A percentile compares a stretch with the other conserved stretches of the same genome.
These are phyloP conservation scores for Tetheella fluctuosa DNA, from an alignment of 2,888 invertebrate species.

Conservation along the genomic window DNA sequence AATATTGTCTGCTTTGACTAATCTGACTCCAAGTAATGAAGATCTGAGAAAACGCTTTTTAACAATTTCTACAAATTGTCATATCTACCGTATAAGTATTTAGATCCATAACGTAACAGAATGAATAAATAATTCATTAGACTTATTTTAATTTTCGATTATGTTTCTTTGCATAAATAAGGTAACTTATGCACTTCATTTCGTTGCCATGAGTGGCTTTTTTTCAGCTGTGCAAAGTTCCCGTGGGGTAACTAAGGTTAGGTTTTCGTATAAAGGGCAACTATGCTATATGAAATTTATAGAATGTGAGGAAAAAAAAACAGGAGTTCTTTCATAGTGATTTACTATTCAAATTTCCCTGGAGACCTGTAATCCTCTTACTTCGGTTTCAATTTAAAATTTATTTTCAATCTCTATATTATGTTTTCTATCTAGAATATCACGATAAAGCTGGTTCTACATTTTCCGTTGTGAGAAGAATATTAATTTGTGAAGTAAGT, in stretches of 20 bases:
- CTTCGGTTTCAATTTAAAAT: slow-evolving; percentile 52
- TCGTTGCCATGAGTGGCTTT: not conserved
- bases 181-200: not conserved
- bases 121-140: no score
- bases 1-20: not conserved
- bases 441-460: slow-evolving; percentile 27
- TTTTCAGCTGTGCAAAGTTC: slow-evolving; percentile 1
- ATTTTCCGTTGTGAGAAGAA: slow-evolving; percentile 30
- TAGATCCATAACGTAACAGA: no score
- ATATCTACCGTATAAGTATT: no score
- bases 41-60: not conserved
- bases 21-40: not conserved
- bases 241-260: slow-evolving; percentile 3
- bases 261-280: slow-evolving; percentile 16
- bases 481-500: slow-evolving; percentile 23
- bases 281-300: slow-evolving; percentile 32
- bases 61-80: not conserved
- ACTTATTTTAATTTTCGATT: not conserved
- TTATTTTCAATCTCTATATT: slow-evolving; percentile 44
- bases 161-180: no score
- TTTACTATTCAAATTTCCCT: slow-evolving; percentile 52
- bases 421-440: slow-evolving; percentile 36
- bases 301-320: slow-evolving; percentile 36
- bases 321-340: slow-evolving; percentile 42
- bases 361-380: slow-evolving; percentile 49